Base-by-base conservation (phyloP, 2,888 invertebrate genomes). In the Napeogenes sylphis region DNA sequence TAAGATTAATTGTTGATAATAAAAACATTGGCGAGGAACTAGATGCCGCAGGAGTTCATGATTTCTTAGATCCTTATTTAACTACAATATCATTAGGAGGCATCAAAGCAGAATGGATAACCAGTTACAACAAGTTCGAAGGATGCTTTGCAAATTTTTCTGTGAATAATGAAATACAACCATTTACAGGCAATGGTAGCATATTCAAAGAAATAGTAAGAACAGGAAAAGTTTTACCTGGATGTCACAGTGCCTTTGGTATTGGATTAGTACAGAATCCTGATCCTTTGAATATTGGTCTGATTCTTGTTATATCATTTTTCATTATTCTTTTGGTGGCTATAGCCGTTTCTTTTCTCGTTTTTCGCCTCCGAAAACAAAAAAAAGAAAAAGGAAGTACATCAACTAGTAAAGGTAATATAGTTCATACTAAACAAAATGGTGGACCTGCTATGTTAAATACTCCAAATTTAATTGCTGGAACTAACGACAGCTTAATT, bases 291-390 rank as follows among this genome's bases (percentile, higher is more conserved):
- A 97, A 96, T 75, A 97, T 98, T 67, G 98, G 98, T 60, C 95
- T 98, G 64, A 98, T 98, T 1, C 90, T 98, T 45, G 97, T 98
- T 30, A 97, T 98, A 68, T 96, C 97, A 33, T 98, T 99, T 91
- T 98, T 99, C 78, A 95, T 97, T 5, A 95, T 98, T 65, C 88
- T 98, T 13, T 92, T 98, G 58, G 94, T 98, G 12, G 97, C 97
- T 13, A 97, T 98, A 74, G 91, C 97, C 62, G 95, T 96, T 30
- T 97, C 97, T 56, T 98, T 98, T 77, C 93, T 98, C n/a, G 96
- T 98, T 51, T 98, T 98, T 82, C 94, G 97, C 54, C 91, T 97
- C 67, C 93, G 98, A 21, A 95, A 96, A 60, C 96, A 97, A 80
- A 96, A 94, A 80, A 95, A 96, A 82, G 97, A 97, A 80, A 97